These are phyloP conservation scores for Toxonevra muliebris DNA, from an alignment of 2,888 invertebrate species.

Conservation along the genomic window DNA sequence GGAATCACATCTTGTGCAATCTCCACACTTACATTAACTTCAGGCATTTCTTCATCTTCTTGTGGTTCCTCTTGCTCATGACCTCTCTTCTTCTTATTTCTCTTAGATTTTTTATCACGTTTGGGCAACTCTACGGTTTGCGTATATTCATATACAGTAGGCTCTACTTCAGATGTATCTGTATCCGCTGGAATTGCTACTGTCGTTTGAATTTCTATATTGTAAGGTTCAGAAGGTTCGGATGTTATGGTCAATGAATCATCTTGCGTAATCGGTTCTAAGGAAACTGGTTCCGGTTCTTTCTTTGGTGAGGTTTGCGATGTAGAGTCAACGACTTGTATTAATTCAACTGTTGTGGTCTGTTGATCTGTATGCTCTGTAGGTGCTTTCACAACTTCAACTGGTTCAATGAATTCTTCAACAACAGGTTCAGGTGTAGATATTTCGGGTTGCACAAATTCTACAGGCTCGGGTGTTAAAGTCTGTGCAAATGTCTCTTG, in stretches of 20 bases:
- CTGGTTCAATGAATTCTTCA: slow-evolving; percentile 39
- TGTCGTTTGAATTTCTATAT: slow-evolving; percentile 68
- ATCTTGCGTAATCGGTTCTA: slow-evolving; percentile 47
- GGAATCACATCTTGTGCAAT: slow-evolving; percentile 50
- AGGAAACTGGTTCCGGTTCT: slow-evolving; percentile 32
- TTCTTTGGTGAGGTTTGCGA: slow-evolving; percentile 57
- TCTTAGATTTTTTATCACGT: slow-evolving; percentile 44
- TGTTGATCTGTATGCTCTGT: slow-evolving; percentile 44
- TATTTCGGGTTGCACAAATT: slow-evolving; percentile 20
- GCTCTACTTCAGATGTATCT: slow-evolving; percentile 60
- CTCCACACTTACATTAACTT: slow-evolving; percentile 58
- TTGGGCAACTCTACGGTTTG: slow-evolving; percentile 58
- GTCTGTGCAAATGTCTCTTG: slow-evolving; percentile 53
- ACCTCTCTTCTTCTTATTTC: slow-evolving; percentile 53
- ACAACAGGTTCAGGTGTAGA: slow-evolving; percentile 27
- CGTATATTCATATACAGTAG: slow-evolving; percentile 56
- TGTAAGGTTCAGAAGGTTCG: slow-evolving; percentile 62
- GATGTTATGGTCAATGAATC: slow-evolving; percentile 46
- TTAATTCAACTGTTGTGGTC: slow-evolving; percentile 45
- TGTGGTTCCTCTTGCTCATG: slow-evolving; percentile 32
- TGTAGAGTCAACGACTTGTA: slow-evolving; percentile 48
- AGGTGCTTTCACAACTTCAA: slow-evolving; percentile 34
- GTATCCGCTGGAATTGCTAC: slow-evolving; percentile 69
- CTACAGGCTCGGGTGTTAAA: slow-evolving; percentile 46
- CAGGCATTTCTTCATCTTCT: slow-evolving; percentile 42